Percentiles rank a stretch among this genome's conserved stretches.
Evolutionary conservation across 2,797 vertebrate genomes (phyloP).

Genomic region (Orestias chungarensis): DNA sequence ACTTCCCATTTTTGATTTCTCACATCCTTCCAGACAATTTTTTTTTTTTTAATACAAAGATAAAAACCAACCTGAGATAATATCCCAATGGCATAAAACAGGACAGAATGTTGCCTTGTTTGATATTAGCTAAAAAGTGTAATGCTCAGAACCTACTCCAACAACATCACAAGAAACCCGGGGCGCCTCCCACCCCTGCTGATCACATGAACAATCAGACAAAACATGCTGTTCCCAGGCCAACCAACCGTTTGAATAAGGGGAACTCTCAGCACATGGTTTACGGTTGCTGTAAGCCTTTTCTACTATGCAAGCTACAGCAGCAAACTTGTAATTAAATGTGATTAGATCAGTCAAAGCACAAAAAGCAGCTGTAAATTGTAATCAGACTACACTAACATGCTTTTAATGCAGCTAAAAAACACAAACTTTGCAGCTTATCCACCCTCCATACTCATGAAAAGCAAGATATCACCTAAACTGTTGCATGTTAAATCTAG

Average conservation of each 20-base stretch:
- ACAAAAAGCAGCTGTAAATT: neutral
- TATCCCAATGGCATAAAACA: neutral
- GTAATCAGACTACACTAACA: neutral
- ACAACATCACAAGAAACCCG: constrained; percentile 11
- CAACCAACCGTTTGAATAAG: constrained; percentile 16
- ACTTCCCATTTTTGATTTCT: constrained; percentile 2
- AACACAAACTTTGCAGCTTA: neutral
- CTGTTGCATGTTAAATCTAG: neutral
- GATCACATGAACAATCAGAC: constrained; percentile 56
- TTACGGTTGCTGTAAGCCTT: neutral
- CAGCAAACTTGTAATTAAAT: neutral
- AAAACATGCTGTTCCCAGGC: constrained; percentile 42
- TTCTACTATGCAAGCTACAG: neutral
- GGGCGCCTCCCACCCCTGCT: constrained; percentile 7
- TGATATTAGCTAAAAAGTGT: neutral
- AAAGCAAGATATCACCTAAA: neutral
- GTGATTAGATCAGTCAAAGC: too few species aligned
- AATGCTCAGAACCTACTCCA: neutral
- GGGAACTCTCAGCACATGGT: too few species aligned
- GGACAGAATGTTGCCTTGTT: neutral
- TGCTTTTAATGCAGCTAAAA: neutral
- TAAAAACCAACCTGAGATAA: neutral
- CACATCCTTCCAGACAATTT: neutral
- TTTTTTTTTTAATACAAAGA: neutral
- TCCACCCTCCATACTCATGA: too few species aligned